phyloP scores from a whole-genome alignment of 2,797 vertebrate genomes.

The Aplochiton taeniatus region DNA sequence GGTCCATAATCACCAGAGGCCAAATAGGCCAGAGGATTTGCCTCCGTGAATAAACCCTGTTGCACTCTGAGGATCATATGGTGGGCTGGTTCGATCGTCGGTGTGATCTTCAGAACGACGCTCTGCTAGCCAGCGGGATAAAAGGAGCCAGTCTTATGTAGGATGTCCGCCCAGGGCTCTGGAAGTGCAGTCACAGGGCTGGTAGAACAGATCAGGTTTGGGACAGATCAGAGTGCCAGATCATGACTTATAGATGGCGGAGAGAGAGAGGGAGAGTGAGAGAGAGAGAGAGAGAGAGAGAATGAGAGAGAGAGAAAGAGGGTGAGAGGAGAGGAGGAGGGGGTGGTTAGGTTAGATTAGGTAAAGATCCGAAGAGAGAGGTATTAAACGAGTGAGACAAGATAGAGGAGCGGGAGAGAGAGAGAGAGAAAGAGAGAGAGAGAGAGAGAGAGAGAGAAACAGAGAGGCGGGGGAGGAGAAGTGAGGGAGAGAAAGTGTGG shows the following conservation, averaged over 20 bases:
- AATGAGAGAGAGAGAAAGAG: not conserved
- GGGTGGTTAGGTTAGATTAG: too few species aligned
- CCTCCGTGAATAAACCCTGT: conserved; percentile 27
- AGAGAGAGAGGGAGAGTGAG: not conserved
- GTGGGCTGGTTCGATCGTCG: too few species aligned
- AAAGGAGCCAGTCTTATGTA: too few species aligned
- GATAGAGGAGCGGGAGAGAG: not conserved
- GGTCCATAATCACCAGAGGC: conserved; percentile 48
- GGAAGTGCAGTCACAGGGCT: not conserved
- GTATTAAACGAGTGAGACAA: too few species aligned
- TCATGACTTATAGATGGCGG: not conserved
- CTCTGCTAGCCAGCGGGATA: too few species aligned
- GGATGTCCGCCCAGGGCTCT: too few species aligned
- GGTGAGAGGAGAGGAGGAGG: conserved; percentile 3
- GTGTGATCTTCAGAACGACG: too few species aligned
- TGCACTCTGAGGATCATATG: conserved; percentile 28
- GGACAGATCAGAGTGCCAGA: not conserved
- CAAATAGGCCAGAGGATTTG: conserved; percentile 63
- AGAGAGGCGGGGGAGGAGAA: not conserved
- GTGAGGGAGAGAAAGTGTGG: not conserved
- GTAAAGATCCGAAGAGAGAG: too few species aligned
- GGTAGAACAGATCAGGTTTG: not conserved
- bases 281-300: not conserved
- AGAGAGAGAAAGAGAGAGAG: conserved; percentile 6
- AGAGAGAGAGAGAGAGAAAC: not conserved